A percentile compares a stretch with the other conserved stretches of the same genome.
Evolutionary conservation across 2,888 invertebrate species (phyloP).

Genomic region (Aporophyla lueneburgensis): DNA sequence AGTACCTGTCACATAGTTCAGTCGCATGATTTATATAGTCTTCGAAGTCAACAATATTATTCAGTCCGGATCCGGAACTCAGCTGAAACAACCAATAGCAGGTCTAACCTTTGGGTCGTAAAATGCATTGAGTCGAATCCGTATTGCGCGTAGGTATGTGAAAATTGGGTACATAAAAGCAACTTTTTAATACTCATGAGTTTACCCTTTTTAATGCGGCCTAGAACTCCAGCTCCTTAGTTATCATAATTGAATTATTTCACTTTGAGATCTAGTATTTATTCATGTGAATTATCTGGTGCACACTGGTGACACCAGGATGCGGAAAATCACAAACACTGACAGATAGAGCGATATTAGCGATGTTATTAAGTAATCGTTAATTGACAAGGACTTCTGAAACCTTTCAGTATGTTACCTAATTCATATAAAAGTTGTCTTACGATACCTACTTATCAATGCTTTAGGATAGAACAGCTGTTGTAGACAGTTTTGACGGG

Average conservation of each 20-base stretch:
- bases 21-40: too few relatives aligned
- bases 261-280: not conserved
- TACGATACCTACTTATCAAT: slow-evolving; percentile 30
- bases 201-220: too few relatives aligned
- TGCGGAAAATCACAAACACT: slow-evolving; percentile 9
- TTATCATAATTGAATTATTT: not conserved
- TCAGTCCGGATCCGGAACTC: not conserved
- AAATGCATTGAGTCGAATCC: not conserved
- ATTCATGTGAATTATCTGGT: slow-evolving; percentile 2
- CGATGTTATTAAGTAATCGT: slow-evolving; percentile 13
- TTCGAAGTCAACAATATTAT: not conserved
- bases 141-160: not conserved
- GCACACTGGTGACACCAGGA: not conserved
- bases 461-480: not conserved
- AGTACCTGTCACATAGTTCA: too few relatives aligned
- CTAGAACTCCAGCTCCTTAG: not conserved
- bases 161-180: not conserved
- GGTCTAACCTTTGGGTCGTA: too few relatives aligned
- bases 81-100: not conserved
- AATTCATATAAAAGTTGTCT: slow-evolving; percentile 21
- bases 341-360: not conserved
- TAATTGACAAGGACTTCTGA: slow-evolving; percentile 22
- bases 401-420: slow-evolving; percentile 27
- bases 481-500: slow-evolving; percentile 9
- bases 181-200: too few relatives aligned